phyloP scores from a whole-genome alignment of 2,797 vertebrate genomes.

The Diceros bicornis region DNA sequence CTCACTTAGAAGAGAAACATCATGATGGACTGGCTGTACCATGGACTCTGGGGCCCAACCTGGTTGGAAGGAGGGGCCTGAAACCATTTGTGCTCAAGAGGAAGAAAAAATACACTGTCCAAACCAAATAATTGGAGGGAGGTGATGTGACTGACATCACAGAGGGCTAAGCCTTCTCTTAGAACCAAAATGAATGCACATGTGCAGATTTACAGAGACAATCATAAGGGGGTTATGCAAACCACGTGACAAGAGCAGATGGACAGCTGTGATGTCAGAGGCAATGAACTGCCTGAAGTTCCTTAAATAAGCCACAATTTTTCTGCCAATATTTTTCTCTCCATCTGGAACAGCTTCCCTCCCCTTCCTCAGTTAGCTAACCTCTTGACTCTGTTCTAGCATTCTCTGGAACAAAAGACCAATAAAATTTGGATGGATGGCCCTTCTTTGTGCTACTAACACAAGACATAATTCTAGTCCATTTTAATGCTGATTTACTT shows the following conservation, averaged over 20 bases:
- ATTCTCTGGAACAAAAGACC: not conserved
- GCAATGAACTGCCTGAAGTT: not conserved
- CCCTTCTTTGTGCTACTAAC: not conserved
- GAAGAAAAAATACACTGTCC: not conserved
- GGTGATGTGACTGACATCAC: not conserved
- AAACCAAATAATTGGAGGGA: not conserved
- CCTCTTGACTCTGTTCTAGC: not conserved
- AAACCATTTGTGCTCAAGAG: not conserved
- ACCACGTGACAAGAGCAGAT: not conserved
- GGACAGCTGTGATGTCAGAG: not conserved
- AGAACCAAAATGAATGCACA: not conserved
- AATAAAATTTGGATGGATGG: not conserved
- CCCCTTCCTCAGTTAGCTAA: not conserved
- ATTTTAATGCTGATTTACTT: conserved; percentile 22
- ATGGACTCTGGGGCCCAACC: not conserved
- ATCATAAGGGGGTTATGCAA: not conserved
- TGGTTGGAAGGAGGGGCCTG: not conserved
- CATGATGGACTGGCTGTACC: not conserved
- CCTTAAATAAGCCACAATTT: not conserved
- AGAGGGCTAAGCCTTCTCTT: not conserved
- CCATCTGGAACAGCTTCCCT: not conserved
- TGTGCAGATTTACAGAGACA: not conserved
- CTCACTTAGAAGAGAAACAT: not conserved
- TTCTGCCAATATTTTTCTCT: not conserved
- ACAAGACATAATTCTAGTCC: not conserved